Conservation (phyloP, 2,113 vertebrate genomes). For the Peucedramus taeniatus region DNA sequence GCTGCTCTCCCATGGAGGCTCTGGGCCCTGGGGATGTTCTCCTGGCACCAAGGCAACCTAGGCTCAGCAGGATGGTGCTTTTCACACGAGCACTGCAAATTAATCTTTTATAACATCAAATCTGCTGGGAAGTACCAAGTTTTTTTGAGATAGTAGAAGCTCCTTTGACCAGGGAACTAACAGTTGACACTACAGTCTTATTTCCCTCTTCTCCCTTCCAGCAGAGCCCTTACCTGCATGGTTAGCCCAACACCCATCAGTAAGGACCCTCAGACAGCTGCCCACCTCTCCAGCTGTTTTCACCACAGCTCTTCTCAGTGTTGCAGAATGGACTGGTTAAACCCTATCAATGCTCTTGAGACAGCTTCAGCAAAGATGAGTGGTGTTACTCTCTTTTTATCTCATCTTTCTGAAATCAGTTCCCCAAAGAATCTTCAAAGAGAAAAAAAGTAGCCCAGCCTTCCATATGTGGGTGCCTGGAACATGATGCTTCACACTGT, state of each 20-base stretch:
- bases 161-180: not conserved
- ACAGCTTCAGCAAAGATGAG: not conserved
- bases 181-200: not conserved
- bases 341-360: not conserved
- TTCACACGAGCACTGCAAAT: not conserved
- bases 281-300: not conserved
- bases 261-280: not conserved
- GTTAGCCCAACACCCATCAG: not conserved
- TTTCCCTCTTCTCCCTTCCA: not conserved
- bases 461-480: not conserved
- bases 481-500: accelerated
- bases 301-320: not conserved
- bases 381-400: not conserved
- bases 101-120: not conserved
- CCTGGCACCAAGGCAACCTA: conserved; percentile 11
- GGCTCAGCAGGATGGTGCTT: not conserved
- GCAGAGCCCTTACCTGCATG: not conserved
- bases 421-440: not conserved
- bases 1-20: not conserved
- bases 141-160: not conserved
- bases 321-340: not conserved
- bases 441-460: not conserved
- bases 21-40: conserved; percentile 34
- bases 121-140: not conserved
- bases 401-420: not conserved